Evolutionary conservation across 2,888 invertebrate species (phyloP).

Genomic region (Antitype chi): DNA sequence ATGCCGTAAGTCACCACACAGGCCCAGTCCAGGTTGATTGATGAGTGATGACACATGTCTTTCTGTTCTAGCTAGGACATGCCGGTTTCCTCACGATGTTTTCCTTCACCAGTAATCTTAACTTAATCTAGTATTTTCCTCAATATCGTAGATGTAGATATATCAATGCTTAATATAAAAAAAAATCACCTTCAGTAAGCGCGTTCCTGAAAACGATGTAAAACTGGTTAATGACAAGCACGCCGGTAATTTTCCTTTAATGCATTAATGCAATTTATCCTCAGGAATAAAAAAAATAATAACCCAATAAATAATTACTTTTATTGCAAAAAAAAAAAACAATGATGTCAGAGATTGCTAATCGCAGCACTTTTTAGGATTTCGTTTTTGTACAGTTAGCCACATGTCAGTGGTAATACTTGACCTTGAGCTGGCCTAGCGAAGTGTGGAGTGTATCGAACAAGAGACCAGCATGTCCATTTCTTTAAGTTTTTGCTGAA

Average conservation of each 20-base stretch:
- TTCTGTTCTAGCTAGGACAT: no score
- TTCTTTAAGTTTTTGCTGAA: no score
- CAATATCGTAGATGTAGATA: neutral
- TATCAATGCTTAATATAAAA: no score
- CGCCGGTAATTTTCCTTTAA: neutral
- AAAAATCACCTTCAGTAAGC: neutral
- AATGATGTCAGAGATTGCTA: constrained; percentile 32
- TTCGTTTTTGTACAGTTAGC: constrained; percentile 19
- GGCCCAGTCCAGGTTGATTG: no score
- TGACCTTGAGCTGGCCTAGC: neutral
- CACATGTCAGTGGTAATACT: neutral
- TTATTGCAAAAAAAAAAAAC: constrained; percentile 45
- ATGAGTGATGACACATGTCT: no score
- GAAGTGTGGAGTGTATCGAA: neutral
- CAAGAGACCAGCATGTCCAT: neutral
- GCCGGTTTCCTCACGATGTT: no score
- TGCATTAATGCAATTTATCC: constrained; percentile 12
- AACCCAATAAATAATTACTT: constrained; percentile 29
- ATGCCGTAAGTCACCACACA: no score
- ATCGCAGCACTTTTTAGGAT: constrained; percentile 27
- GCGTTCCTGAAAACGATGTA: neutral
- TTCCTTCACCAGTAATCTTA: no score
- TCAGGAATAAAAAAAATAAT: constrained; percentile 24
- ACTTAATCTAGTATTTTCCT: neutral
- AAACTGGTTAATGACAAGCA: neutral